Evolutionary conservation across 2,797 vertebrate genomes (phyloP), one percentile per base, ranked within the genome.

Genomic region (Esox masquinongy): DNA sequence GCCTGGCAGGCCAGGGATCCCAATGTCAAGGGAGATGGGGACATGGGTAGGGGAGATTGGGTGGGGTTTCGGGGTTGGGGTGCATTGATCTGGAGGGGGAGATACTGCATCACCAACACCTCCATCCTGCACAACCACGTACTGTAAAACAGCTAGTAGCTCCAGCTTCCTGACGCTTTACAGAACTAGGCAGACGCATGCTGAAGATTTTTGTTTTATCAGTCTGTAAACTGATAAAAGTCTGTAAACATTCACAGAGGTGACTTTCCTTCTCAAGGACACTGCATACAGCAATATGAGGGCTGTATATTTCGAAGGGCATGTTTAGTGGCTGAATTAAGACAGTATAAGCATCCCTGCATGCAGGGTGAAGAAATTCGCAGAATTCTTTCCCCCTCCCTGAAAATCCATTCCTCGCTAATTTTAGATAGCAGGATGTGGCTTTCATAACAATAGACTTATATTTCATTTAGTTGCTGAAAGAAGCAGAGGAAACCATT

Each of bases 351-450:
- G 34, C 50, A 34, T 74, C 61, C 49, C 70, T 34, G 69, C 56
- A 34, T 29, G 53, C 39, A 24, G 31, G 53, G 56, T 24, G 66
- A 15, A 43, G 51, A 50, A 75, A 63, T 56, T 61, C 64, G 31
- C 68, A 70, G 72, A 81, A 80, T 68, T 26, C 77, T 61, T 24
- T 68, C 29, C 31, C 51, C 17, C 47, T 79, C 76, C 63, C 74
- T 72, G 76, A 34, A 51, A 56, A 79, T 72, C 63, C 19, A 77
- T 76, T 80, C 75, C 75, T 76, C 51, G 26, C 56, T 77, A 66
- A 79, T 80, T 82, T 78, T 69, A 74, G 78, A 78, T 83, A 70
- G 74, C 79, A 84, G 77, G 77, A 82, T 77, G 76, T 80, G 78
- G 83, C 68, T 74, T 82, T 80, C 63, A 72, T 67, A 79, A 80